Evolutionary conservation across 1,140 invertebrate species (phyloP), one percentile per base, ranked within the genome.

Genomic region (Drosophila albomicans): DNA sequence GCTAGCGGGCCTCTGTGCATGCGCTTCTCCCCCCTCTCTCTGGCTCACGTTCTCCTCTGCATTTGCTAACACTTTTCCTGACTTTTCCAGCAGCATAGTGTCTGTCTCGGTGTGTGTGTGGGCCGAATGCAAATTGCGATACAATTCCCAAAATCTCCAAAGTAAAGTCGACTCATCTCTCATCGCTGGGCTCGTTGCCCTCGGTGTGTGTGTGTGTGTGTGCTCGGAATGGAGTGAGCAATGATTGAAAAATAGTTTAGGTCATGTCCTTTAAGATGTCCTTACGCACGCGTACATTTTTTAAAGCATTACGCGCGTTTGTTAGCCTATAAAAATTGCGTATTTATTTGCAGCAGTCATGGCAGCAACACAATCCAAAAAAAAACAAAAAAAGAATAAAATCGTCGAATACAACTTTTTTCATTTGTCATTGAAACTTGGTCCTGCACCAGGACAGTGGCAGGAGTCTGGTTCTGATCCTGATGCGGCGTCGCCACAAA

Each of bases 351-450:
- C 20, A 75, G 62, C 75, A 78, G 67, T 59, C 59, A 58, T 10
- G 8, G 49, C 66, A 51, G 30, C 41, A 59, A 46, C 2, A 32
- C 8, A 10, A 32, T 16, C 6, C 20, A 20, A 20, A 28, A 20
- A 52, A 45, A 49, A 57, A 35, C 16, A 20, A 52, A 49, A 57
- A 35, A 32, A 35, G 10, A 56, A 38, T 38, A 2, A 57, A 54
- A 64, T 61, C 69, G 69, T 20, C 35, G 43, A 48, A 67, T 20
- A 61, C 56, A 88, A 88, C 85, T 88, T 88, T 88, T 89, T 89
- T 89, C 85, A 89, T 88, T 89, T 88, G 85, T 88, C 85, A 88
- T 89, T 88, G 81, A 88, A 88, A 88, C 81, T 88, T 88, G 78
- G 85, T 88, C 85, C 78, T 84, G 73, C 15, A 63, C 20, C 64